These are phyloP conservation scores for Coptodon bakossiorum DNA, from an alignment of 2,113 vertebrate species.

Conservation along the genomic window DNA sequence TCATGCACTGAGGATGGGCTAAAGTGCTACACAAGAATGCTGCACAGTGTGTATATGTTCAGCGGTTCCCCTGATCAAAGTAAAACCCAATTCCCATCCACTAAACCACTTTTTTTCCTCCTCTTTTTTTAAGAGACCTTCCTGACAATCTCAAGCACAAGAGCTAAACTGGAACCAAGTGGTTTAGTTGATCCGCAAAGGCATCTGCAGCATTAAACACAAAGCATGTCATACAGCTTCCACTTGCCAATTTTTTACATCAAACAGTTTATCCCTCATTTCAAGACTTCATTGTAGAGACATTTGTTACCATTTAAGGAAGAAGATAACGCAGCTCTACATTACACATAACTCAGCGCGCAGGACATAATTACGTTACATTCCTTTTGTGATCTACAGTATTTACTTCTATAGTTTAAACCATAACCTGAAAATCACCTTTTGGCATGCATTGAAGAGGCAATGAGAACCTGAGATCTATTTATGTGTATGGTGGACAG, in stretches of 20 bases:
- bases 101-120: constrained; percentile 5
- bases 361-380: not conserved
- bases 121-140: constrained; percentile 14
- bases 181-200: constrained; percentile 38
- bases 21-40: constrained; percentile 42
- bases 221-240: constrained; percentile 36
- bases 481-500: not conserved
- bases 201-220: constrained; percentile 36
- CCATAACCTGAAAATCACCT: not conserved
- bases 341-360: not conserved
- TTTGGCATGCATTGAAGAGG: not conserved
- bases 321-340: not conserved
- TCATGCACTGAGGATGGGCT: constrained; percentile 44
- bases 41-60: constrained; percentile 25
- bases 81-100: constrained; percentile 44
- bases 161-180: constrained; percentile 56
- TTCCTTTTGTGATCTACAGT: not conserved
- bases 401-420: not conserved
- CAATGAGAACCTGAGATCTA: not conserved
- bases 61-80: constrained; percentile 62
- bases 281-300: not conserved
- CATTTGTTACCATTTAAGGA: constrained; percentile 51
- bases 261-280: constrained; percentile 21
- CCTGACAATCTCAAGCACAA: constrained; percentile 48
- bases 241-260: constrained; percentile 48